Conservation (phyloP, 2,797 vertebrate species). For the Bradypodion pumilum region DNA sequence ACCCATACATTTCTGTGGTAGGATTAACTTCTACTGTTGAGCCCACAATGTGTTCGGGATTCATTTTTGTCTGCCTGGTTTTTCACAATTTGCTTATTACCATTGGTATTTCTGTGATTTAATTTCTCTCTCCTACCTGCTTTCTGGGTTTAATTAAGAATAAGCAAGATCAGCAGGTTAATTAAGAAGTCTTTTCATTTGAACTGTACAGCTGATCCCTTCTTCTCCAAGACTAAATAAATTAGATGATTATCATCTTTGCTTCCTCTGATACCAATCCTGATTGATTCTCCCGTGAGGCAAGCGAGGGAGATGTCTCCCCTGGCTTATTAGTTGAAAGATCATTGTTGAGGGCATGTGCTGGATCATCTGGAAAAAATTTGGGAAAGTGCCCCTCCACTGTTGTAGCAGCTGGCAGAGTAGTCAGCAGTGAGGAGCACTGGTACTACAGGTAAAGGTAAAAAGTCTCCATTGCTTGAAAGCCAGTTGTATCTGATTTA, state of each 20-base stretch:
- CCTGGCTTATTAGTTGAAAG: neutral
- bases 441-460: no score
- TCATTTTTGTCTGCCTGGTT: conserved; percentile 10
- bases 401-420: no score
- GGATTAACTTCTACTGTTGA: conserved; percentile 26
- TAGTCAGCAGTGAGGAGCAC: no score
- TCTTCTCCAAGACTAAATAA: conserved; percentile 4
- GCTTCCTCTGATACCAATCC: neutral
- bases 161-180: conserved; percentile 37
- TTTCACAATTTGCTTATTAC: neutral
- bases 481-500: no score
- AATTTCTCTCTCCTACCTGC: conserved; percentile 24
- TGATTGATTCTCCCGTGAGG: neutral
- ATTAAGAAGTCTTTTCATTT: conserved; percentile 31
- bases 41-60: neutral
- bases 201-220: conserved; percentile 21
- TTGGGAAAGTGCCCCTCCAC: neutral
- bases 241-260: conserved; percentile 11
- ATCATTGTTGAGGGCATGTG: neutral
- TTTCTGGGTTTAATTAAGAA: conserved; percentile 21
- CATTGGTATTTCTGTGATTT: neutral
- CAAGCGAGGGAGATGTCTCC: neutral
- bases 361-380: neutral
- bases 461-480: no score
- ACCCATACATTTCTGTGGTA: neutral